phyloP scores from a whole-genome alignment of 1,140 invertebrate genomes.

The Solen grandis region DNA sequence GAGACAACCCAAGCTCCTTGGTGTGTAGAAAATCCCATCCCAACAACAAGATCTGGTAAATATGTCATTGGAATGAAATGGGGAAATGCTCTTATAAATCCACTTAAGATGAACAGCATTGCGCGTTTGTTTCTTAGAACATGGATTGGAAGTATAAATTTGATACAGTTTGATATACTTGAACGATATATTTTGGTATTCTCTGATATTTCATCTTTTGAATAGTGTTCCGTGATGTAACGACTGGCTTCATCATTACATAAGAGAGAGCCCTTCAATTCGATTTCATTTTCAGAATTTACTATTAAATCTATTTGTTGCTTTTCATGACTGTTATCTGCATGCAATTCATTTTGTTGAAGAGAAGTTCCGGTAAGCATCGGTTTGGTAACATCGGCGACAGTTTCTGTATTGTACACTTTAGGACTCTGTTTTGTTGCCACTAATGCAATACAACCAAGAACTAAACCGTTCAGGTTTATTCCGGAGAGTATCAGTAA shows the following conservation, averaged over 20 bases:
- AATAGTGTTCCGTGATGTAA: too few relatives aligned
- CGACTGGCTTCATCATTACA: too few relatives aligned
- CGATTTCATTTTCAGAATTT: too few relatives aligned
- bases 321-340: too few relatives aligned
- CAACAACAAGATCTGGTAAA: background rate
- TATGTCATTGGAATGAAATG: background rate
- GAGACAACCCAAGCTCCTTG: background rate
- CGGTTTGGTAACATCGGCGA: background rate
- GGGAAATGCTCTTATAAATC: background rate
- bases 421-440: background rate
- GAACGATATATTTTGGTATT: too few relatives aligned
- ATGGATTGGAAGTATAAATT: too few relatives aligned
- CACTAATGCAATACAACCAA: background rate
- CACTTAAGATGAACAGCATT: background rate
- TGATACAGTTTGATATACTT: too few relatives aligned
- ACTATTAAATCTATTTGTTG: too few relatives aligned
- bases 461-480: background rate
- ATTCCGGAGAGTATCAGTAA: constrained; percentile 17
- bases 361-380: background rate
- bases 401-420: too few relatives aligned
- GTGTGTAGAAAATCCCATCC: background rate
- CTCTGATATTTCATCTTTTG: too few relatives aligned
- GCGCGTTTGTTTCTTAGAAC: background rate
- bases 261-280: too few relatives aligned
- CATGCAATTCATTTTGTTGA: background rate